Base-by-base conservation (phyloP, 2,113 vertebrate genomes). In the Ageneiosus marmoratus region DNA sequence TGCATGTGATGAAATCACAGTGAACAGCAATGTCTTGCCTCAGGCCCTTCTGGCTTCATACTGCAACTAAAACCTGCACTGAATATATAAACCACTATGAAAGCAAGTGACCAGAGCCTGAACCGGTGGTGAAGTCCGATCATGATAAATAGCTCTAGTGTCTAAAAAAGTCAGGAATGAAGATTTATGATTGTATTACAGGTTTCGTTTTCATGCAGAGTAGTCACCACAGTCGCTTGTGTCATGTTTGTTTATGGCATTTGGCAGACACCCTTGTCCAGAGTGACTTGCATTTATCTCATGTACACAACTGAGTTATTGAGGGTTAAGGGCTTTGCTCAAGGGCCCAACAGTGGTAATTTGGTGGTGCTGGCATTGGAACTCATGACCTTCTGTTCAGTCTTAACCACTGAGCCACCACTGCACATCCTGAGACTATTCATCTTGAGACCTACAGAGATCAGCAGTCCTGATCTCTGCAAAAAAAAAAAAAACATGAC, bases 401-500 rank as follows among this genome's bases (percentile, higher is more conserved):
- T n/a, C n/a, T n/a, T n/a, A n/a, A n/a, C n/a, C n/a, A n/a, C n/a
- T n/a, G n/a, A n/a, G n/a, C n/a, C n/a, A n/a, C n/a, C n/a, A n/a
- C n/a, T n/a, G n/a, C n/a, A n/a, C n/a, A n/a, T n/a, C n/a, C n/a
- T n/a, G n/a, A n/a, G n/a, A n/a, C n/a, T n/a, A 44, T 82, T 83
- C 67, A 81, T 44, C 65, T 22, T 18, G 37, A 63, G 77, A 78
- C 80, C 65, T 48, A 13, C 29, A 2, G 34, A 62, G 37, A 24
- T 55, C 34, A 78, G 48, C 37, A 69, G 58, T 70, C 29, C 24
- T 50, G 81, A 58, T 73, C n/a, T n/a, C n/a, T n/a, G n/a, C n/a
- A n/a, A n/a, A n/a, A n/a, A n/a, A n/a, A 41, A 41, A 41, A 79
- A 86, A 72, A 84, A 27, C 2, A 12, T 85, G 79, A 80, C 53